Base-by-base conservation (phyloP, 2,888 invertebrate genomes). In the Cancer borealis region DNA sequence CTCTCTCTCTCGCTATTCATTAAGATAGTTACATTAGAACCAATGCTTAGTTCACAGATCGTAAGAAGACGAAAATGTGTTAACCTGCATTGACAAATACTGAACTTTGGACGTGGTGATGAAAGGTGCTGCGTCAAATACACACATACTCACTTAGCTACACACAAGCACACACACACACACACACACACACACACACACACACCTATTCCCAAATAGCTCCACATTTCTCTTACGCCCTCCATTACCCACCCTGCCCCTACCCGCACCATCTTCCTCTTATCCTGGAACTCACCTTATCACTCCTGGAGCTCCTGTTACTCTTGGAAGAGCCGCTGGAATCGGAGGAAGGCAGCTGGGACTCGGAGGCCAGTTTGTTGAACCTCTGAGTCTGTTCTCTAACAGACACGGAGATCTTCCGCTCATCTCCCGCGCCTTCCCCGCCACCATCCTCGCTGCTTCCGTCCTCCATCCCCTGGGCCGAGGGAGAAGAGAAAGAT, bases 321-420 rank as follows among this genome's bases (percentile, higher is more conserved):
- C 95, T 94, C 88, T 94, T 93, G 90, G 92, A 92, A 89, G 93
- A 93, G 49, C 84, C 87, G 87, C 95, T 66, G 88, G 92, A 91
- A 49, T 66, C 92, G 45, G 89, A 92, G 26, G 88, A 93, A 39
- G 92, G 93, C 90, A 97, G 96, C 96, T 97, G 97, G 93, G 97
- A 97, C 96, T 98, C 98, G 0, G 98, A 98, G 93, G 98, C 98
- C 97, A 99, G 98, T 96, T 98, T 97, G 96, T 99, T 99, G 96
- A 99, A 98, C 97, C 98, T 98, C 97, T 98, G 98, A 96, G 98
- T 98, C 95, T 98, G 97, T 96, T 99, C 99, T 96, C 98, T 98
- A 14, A 99, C 99, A 96, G 98, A 99, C 95, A 99, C 97, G 14
- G 93, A 93, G 30, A 88, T 66, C 96, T 98, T 96, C 95, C 96